A percentile compares a stretch with the other conserved stretches of the same genome.
Conservation (phyloP, 2,797 vertebrate genomes). For the Lycodopsis pacificus region DNA sequence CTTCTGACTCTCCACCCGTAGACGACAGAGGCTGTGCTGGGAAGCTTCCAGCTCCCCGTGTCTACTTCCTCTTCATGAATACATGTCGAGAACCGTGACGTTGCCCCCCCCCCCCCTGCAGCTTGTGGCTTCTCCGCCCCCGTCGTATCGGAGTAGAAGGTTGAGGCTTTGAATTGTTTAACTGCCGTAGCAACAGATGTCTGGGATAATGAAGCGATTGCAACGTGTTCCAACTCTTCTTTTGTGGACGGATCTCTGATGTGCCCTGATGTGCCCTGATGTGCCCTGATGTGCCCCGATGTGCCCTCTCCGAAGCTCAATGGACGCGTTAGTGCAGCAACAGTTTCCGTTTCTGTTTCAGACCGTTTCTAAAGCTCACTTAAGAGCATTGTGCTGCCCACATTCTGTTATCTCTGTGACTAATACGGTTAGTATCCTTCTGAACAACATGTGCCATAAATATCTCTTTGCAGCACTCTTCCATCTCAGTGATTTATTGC, state of each 20-base stretch:
- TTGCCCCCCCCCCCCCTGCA: constrained; percentile 10
- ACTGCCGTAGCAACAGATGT: constrained; percentile 61
- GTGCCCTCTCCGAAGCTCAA: constrained; percentile 46
- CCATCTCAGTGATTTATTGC: not conserved
- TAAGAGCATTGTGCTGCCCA: not conserved
- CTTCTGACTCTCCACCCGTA: constrained; percentile 15
- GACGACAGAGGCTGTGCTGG: not conserved
- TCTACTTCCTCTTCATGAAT: constrained; percentile 26
- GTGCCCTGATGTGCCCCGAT: constrained; percentile 29
- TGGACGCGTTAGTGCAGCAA: constrained; percentile 11
- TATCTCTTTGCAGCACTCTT: not conserved
- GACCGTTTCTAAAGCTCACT: not conserved
- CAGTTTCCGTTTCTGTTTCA: constrained; percentile 1
- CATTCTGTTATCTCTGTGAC: not conserved
- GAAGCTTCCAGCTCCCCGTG: constrained; percentile 9
- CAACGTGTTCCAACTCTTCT: constrained; percentile 53
- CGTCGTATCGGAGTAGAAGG: constrained; percentile 35
- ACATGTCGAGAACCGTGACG: constrained; percentile 43
- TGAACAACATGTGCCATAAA: not conserved
- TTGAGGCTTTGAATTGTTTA: constrained; percentile 59
- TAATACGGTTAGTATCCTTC: not conserved
- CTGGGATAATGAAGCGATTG: constrained; percentile 59
- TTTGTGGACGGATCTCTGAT: constrained; percentile 63
- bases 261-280: constrained; percentile 36
- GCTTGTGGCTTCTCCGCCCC: constrained; percentile 46